Conservation (phyloP, 2,113 vertebrate species). For the Entomyzon cyanotis region DNA sequence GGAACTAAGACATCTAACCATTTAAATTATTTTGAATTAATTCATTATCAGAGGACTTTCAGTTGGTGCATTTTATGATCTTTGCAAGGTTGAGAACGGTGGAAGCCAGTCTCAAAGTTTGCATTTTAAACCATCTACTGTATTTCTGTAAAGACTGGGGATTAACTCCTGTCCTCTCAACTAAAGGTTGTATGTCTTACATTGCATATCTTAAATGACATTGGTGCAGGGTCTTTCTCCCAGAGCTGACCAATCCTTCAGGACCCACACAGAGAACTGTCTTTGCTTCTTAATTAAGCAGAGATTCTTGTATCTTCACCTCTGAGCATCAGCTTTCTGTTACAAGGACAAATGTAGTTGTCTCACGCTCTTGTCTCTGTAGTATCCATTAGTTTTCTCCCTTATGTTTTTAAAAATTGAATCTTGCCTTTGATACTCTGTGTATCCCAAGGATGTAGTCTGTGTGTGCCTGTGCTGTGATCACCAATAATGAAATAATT, state of each 20-base stretch:
- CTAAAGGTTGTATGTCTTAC: background rate
- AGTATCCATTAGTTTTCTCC: background rate
- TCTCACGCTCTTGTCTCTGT: background rate
- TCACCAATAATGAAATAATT: background rate
- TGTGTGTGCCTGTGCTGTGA: background rate
- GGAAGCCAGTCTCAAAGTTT: background rate
- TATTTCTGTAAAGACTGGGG: background rate
- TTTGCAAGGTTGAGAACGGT: background rate
- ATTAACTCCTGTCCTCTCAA: background rate
- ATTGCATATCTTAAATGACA: background rate
- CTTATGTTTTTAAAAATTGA: background rate
- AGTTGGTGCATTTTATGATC: background rate
- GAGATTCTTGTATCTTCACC: background rate
- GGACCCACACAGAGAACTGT: background rate
- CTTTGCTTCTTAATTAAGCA: background rate
- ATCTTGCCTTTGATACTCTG: background rate
- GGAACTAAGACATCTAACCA: background rate
- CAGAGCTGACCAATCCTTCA: background rate
- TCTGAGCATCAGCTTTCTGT: background rate
- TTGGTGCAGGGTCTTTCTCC: background rate
- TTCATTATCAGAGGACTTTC: background rate
- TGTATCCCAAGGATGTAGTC: background rate
- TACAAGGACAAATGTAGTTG: background rate
- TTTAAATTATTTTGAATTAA: background rate
- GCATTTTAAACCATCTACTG: background rate